phyloP scores from a whole-genome alignment of 1,140 invertebrate genomes.

The Hycleus cichorii region DNA sequence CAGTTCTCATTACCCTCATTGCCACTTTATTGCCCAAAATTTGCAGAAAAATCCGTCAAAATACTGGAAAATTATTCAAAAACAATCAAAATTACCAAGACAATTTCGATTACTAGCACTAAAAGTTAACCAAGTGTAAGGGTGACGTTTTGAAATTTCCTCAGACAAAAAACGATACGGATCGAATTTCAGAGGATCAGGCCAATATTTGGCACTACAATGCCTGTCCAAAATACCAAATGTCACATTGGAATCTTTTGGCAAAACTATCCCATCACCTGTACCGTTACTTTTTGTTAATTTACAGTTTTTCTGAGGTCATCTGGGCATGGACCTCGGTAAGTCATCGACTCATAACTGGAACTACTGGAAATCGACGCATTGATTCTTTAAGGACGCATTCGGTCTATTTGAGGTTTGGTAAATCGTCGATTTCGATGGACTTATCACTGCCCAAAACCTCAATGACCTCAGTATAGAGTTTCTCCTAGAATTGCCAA shows the following conservation, averaged over 20 bases:
- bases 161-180: constrained; percentile 5
- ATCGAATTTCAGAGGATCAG: constrained; percentile 1
- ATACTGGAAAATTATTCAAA: no score
- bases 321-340: constrained; percentile 1
- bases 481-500: constrained; percentile 26
- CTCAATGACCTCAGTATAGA: constrained; percentile 49
- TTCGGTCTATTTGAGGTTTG: constrained; percentile 53
- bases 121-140: background rate
- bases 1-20: constrained; percentile 6
- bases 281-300: background rate
- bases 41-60: background rate
- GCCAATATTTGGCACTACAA: constrained; percentile 2
- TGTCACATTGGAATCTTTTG: background rate
- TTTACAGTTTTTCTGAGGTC: no score
- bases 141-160: background rate
- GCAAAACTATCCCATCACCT: background rate
- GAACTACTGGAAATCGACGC: constrained; percentile 52
- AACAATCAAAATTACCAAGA: background rate
- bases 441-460: constrained; percentile 40
- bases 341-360: constrained; percentile 45
- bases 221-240: background rate
- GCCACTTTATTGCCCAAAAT: constrained; percentile 3
- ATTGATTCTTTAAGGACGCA: constrained; percentile 55
- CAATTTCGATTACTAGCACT: constrained; percentile 1
- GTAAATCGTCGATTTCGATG: constrained; percentile 46